Conservation (phyloP, 2,797 vertebrate species). For the Muscicapa striata region DNA sequence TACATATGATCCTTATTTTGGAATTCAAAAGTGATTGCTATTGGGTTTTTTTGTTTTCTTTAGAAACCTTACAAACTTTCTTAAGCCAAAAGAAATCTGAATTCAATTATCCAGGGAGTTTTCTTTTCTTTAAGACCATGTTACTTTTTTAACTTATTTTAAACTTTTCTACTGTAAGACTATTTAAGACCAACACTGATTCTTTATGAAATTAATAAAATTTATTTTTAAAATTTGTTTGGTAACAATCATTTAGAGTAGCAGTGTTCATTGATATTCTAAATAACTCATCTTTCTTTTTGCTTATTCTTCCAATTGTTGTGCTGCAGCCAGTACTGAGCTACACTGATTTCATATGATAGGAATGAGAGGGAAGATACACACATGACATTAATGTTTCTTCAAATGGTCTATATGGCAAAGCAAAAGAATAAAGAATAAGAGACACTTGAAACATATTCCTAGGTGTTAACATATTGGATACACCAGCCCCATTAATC, state of each 20-base stretch:
- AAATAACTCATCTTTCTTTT: not conserved
- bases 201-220: not conserved
- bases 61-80: not conserved
- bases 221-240: not conserved
- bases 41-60: not conserved
- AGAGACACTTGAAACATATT: not conserved
- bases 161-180: not conserved
- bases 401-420: not conserved
- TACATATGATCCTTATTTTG: slow-evolving; percentile 1
- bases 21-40: not conserved
- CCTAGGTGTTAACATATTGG: not conserved
- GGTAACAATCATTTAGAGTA: not conserved
- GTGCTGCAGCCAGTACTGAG: not conserved
- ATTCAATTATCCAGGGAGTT: not conserved
- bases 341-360: not conserved
- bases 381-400: not conserved
- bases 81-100: not conserved
- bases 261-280: not conserved
- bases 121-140: not conserved
- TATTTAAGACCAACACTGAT: not conserved
- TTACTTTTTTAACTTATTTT: not conserved
- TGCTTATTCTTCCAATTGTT: not conserved
- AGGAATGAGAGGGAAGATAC: not conserved
- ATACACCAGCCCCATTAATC: not conserved
- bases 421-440: not conserved